These are phyloP conservation scores for Mallateleia sp. DNA, from an alignment of 2,888 invertebrate genomes.

Conservation along the genomic window DNA sequence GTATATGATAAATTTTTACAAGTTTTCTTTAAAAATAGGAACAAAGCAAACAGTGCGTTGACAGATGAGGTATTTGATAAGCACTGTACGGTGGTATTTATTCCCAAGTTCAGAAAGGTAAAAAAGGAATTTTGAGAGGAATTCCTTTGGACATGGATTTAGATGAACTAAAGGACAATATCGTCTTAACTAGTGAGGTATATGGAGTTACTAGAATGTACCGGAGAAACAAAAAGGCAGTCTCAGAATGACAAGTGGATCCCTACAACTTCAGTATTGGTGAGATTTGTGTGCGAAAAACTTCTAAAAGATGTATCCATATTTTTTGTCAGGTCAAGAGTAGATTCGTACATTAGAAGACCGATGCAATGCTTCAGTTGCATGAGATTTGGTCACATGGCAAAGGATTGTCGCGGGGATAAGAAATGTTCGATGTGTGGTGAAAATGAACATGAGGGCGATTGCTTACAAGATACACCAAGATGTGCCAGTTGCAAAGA, in stretches of 20 bases:
- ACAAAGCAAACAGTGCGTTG: conserved; percentile 38
- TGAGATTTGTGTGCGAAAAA: background rate
- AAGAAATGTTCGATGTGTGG: conserved; percentile 5
- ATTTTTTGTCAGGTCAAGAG: background rate
- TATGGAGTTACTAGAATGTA: background rate
- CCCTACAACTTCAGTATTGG: background rate
- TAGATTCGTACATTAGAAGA: background rate
- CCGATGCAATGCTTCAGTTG: conserved; percentile 26
- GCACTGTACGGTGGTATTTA: conserved; percentile 4
- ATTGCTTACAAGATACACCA: background rate
- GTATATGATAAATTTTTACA: too few relatives aligned
- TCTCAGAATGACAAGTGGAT: background rate
- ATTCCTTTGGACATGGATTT: conserved; percentile 8
- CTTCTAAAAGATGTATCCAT: conserved; percentile 1
- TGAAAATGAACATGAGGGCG: background rate
- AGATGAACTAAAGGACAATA: background rate
- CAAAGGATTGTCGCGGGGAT: background rate
- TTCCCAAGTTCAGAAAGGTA: conserved; percentile 29
- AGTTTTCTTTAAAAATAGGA: conserved; percentile 30
- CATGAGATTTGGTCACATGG: background rate
- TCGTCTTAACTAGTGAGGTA: background rate
- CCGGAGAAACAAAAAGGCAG: background rate
- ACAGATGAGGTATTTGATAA: conserved; percentile 26
- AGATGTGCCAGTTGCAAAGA: conserved; percentile 17
- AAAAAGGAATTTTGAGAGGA: conserved; percentile 33